Evolutionary conservation across 1,140 invertebrate genomes (phyloP).

Genomic region (Agraylea sexmaculata): DNA sequence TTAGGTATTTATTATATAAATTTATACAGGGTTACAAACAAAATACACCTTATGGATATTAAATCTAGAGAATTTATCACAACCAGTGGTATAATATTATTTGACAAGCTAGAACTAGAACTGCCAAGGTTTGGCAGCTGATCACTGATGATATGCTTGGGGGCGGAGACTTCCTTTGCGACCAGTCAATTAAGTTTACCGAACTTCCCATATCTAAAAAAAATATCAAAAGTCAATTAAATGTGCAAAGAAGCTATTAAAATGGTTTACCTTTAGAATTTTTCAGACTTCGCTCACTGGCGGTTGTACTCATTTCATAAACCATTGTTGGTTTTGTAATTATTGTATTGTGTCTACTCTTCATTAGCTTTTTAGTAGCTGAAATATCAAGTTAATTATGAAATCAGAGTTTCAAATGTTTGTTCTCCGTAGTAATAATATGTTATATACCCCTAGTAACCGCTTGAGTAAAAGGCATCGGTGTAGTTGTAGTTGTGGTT

Average conservation of each 20-base stretch:
- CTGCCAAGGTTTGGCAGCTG: too few relatives aligned
- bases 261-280: conserved; percentile 15
- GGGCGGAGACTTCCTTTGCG: conserved; percentile 14
- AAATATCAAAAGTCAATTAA: conserved; percentile 1
- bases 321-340: conserved; percentile 13
- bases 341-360: conserved; percentile 20
- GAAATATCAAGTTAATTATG: conserved; percentile 6
- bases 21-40: too few relatives aligned
- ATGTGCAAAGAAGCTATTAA: conserved; percentile 4
- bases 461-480: too few relatives aligned
- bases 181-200: conserved; percentile 17
- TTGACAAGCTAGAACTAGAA: too few relatives aligned
- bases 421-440: not conserved
- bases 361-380: conserved; percentile 18
- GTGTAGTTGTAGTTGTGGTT: conserved; percentile 14
- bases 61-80: too few relatives aligned
- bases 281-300: conserved; percentile 15
- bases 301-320: conserved; percentile 18
- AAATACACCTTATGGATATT: too few relatives aligned
- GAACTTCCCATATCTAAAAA: conserved; percentile 18
- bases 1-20: too few relatives aligned
- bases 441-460: conserved; percentile 15
- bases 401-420: conserved; percentile 1
- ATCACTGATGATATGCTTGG: conserved; percentile 22
- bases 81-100: too few relatives aligned